Evolutionary conservation across 1,140 invertebrate species (phyloP), one percentile per base, ranked within the genome.

Genomic region (Anastrepha ludens): DNA sequence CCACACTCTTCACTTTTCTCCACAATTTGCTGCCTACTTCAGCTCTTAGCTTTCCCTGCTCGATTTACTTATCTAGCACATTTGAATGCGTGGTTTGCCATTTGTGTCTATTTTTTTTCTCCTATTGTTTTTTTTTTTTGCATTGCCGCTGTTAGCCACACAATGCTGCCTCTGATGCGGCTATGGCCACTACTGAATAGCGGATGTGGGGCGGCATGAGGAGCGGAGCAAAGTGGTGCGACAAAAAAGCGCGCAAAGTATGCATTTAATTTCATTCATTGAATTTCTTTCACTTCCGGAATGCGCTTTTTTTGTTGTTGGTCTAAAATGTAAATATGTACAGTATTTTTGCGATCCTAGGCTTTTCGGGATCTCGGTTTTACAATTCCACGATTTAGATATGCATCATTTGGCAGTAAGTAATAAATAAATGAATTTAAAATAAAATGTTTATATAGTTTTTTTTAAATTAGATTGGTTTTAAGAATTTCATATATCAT

Each of bases 191-290:
- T 58, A 3, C 62, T 87, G 65, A 11, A 39, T 5, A n/a, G 67
- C 74, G 74, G 74, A 81, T 81, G 47, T 81, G 74, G 74, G 3
- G 47, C 11, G 64, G 29, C 29, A 29, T 29, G 29, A n/a, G 62
- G 3, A 29, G 62, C 41, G 41, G 47, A 65, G n/a, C 39, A 55
- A 87, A 8, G 67, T 29, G 67, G n/a, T 47, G 50, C 39, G n/a
- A 59, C 58, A 74, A 60, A 78, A 17, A 44, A 64, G 65, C 44
- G 44, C 29, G 64, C 85, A 58, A 86, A 86, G 65, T 86, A 62
- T 88, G 87, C 87, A 88, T 88, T 88, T 88, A 88, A 88, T 88
- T 86, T 88, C 87, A 88, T 88, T 88, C 87, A 88, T 88, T 88
- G 87, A 88, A 88, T 86, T 86, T 88, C 65, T 74, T 87, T 64